A percentile compares a stretch with the other conserved stretches of the same genome.
These are phyloP conservation scores for Trinectes maculatus DNA, from an alignment of 2,113 vertebrate genomes.

Conservation along the genomic window DNA sequence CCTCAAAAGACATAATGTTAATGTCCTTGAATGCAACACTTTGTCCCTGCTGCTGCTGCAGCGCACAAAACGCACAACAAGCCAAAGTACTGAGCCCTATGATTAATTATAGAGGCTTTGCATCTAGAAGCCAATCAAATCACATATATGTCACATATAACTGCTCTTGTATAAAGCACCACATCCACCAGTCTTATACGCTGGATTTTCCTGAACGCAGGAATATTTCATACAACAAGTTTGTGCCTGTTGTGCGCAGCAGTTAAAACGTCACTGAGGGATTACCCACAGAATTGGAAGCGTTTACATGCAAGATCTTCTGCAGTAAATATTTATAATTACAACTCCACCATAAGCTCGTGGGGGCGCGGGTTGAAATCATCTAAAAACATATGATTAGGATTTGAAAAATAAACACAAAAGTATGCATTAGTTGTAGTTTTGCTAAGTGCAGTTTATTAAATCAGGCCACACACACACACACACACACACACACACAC, in stretches of 20 bases:
- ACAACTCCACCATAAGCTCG: background rate
- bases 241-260: too few species aligned
- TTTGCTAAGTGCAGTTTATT: constrained; percentile 10
- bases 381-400: background rate
- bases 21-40: constrained; percentile 7
- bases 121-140: constrained; percentile 32
- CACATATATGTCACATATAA: background rate
- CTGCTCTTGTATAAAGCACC: background rate
- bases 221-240: too few species aligned
- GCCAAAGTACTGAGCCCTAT: background rate
- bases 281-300: too few species aligned
- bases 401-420: background rate
- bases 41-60: constrained; percentile 26
- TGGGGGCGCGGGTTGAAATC: background rate
- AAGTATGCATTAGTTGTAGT: background rate
- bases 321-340: background rate
- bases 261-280: too few species aligned
- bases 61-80: constrained; percentile 15
- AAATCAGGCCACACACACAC: constrained; percentile 2
- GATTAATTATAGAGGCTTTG: constrained; percentile 1
- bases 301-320: too few species aligned
- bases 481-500: constrained; percentile 1
- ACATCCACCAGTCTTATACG: too few species aligned
- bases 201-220: too few species aligned
- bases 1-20: constrained; percentile 21